These are phyloP conservation scores for Macaca fascicularis DNA, from an alignment of 2,113 vertebrate genomes.

Conservation along the genomic window T2T-MFA8v1.1 NC_088378.1:159664501-159665000, in stretches of 20 bases:
- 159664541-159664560: neutral
- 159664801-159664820: neutral
- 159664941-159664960: slow-evolving; percentile 24
- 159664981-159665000: neutral
- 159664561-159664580: neutral
- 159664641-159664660: neutral
- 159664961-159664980: neutral
- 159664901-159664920: slow-evolving; percentile 97
- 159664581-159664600: no score
- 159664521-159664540: neutral
- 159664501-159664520: neutral
- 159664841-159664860: slow-evolving; percentile 98
- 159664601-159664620: neutral
- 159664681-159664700: neutral
- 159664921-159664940: slow-evolving; percentile 68
- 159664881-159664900: slow-evolving; percentile 99
- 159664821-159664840: slow-evolving; percentile 85
- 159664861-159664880: slow-evolving; percentile 99
- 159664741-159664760: neutral
- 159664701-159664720: fast-evolving
- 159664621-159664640: neutral
- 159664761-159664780: neutral
- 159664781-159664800: neutral
- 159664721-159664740: fast-evolving
- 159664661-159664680: neutral